These are phyloP conservation scores for Andrena bicolor DNA, from an alignment of 2,888 invertebrate genomes.

Conservation along the genomic window DNA sequence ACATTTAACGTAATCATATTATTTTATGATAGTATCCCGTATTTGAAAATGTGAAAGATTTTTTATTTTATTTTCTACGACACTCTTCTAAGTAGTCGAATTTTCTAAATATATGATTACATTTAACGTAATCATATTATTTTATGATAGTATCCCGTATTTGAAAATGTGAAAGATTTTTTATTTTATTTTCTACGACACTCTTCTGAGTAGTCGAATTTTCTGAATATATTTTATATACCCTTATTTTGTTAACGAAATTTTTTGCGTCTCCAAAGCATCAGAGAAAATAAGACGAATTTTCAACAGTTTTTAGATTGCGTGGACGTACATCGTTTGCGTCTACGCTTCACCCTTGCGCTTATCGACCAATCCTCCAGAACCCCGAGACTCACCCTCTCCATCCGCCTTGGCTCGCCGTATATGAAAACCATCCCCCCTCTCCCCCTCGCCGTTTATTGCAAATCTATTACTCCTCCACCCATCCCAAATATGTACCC, in stretches of 20 bases:
- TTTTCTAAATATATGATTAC: background rate
- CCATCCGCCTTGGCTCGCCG: background rate
- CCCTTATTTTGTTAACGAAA: background rate
- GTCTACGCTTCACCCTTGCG: background rate
- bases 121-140: too few species aligned
- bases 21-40: too few species aligned
- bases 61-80: too few species aligned
- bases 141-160: too few species aligned
- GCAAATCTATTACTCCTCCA: constrained; percentile 11
- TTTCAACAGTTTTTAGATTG: constrained; percentile 18
- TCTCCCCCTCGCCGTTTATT: constrained; percentile 13
- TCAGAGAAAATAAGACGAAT: constrained; percentile 1
- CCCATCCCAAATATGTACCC: background rate
- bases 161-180: too few species aligned
- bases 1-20: too few species aligned
- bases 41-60: too few species aligned
- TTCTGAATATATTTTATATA: background rate
- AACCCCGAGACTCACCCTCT: background rate
- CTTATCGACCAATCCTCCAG: constrained; percentile 11
- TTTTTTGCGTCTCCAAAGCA: background rate
- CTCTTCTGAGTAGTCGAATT: too few species aligned
- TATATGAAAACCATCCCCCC: background rate
- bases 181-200: too few species aligned
- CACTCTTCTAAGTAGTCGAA: too few species aligned
- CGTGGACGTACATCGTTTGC: background rate